Conservation (phyloP, 2,797 vertebrate species). For the Notolepis coatsorum region DNA sequence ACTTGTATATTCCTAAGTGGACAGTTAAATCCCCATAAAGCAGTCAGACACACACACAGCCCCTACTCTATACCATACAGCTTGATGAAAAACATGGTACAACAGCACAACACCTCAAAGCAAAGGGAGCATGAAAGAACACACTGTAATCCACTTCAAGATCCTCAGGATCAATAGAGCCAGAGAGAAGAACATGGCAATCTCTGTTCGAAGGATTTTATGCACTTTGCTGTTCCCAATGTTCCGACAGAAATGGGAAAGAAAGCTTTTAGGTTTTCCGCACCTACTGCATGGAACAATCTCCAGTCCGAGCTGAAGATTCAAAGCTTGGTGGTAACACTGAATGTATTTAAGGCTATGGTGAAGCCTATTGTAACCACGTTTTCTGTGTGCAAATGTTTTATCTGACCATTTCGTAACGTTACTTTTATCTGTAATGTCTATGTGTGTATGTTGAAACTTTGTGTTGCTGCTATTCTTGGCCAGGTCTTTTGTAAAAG, state of each 20-base stretch:
- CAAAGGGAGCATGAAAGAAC: constrained; percentile 23
- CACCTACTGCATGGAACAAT: too few relatives aligned
- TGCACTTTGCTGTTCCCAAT: background rate
- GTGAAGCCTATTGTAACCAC: too few relatives aligned
- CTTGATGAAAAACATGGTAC: constrained; percentile 15
- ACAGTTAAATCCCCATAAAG: background rate
- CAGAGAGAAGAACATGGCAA: background rate
- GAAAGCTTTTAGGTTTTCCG: background rate
- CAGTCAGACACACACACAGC: constrained; percentile 6
- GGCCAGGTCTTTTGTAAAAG: too few relatives aligned
- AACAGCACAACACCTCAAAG: constrained; percentile 3
- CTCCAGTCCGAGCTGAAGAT: too few relatives aligned
- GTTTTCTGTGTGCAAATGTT: too few relatives aligned
- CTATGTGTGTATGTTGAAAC: too few relatives aligned
- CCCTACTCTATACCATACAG: constrained; percentile 21
- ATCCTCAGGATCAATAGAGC: constrained; percentile 3
- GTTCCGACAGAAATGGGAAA: too few relatives aligned
- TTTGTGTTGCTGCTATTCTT: too few relatives aligned
- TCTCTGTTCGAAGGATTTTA: background rate
- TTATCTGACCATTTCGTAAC: too few relatives aligned
- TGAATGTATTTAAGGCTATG: too few relatives aligned
- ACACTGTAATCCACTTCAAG: constrained; percentile 19
- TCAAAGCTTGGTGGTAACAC: too few relatives aligned
- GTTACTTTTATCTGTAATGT: too few relatives aligned
- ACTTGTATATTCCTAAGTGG: background rate